Evolutionary conservation across 2,797 vertebrate species (phyloP).

Genomic region (Urocyon cinereoargenteus): DNA sequence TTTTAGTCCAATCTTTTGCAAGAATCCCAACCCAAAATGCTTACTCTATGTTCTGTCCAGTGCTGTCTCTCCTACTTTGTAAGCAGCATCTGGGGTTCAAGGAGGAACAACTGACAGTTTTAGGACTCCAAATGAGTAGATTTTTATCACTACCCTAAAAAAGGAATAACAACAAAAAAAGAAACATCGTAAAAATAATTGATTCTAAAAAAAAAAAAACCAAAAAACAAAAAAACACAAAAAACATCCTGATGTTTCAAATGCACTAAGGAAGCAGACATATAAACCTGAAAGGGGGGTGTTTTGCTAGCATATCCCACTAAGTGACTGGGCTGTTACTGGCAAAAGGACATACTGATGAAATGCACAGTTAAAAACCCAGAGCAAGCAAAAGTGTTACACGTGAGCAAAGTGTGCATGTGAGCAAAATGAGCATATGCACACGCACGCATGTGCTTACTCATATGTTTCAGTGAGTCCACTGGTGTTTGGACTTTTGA

Average conservation of each 20-base stretch:
- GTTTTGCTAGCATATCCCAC: accelerated
- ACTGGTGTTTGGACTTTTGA: neutral
- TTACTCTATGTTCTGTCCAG: neutral
- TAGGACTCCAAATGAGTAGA: neutral
- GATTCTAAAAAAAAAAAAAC: neutral
- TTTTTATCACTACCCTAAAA: neutral
- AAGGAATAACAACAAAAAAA: neutral
- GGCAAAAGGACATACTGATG: neutral
- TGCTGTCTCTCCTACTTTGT: neutral
- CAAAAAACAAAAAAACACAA: too few species aligned
- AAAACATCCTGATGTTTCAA: neutral
- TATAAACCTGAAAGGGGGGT: neutral
- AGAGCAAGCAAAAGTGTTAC: neutral
- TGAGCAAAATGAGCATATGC: too few species aligned
- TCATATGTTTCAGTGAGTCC: neutral
- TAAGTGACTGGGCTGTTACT: neutral
- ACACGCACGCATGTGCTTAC: accelerated
- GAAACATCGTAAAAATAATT: constrained; percentile 6
- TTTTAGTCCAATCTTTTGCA: neutral
- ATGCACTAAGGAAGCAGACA: neutral
- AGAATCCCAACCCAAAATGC: neutral
- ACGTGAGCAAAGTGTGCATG: neutral
- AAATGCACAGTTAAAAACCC: neutral
- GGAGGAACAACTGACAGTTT: neutral
- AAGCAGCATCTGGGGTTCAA: neutral